Evolutionary conservation across 2,113 vertebrate species (phyloP).

Genomic region (Pelodiscus sinensis): DNA sequence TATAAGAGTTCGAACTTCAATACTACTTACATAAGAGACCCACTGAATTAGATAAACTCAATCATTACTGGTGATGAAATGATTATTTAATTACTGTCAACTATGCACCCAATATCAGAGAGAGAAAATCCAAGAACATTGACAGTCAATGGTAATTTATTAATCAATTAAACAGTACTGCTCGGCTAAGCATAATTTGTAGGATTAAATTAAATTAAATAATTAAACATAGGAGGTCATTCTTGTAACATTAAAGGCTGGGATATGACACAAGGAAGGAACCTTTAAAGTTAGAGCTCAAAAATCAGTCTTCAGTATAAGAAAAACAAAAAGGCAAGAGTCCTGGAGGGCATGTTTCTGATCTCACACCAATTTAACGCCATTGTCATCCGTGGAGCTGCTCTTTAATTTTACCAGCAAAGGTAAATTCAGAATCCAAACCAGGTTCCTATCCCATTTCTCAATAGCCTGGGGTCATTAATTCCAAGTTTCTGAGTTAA

Average conservation of each 20-base stretch:
- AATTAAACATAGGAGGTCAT: conserved; percentile 48
- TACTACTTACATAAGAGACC: conserved; percentile 68
- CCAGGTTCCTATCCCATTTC: fast-evolving
- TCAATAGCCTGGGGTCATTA: background rate
- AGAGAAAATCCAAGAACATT: conserved; percentile 67
- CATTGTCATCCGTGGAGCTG: fast-evolving
- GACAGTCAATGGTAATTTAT: conserved; percentile 75
- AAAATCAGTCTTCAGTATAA: background rate
- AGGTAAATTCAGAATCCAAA: background rate
- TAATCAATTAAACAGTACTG: conserved; percentile 77
- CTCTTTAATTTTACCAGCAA: background rate
- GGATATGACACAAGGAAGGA: background rate
- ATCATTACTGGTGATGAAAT: conserved; percentile 77
- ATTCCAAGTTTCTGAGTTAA: background rate
- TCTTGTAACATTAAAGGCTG: conserved; percentile 50
- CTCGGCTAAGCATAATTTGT: conserved; percentile 75
- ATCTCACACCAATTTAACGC: background rate
- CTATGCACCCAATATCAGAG: conserved; percentile 70
- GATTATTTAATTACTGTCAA: conserved; percentile 83
- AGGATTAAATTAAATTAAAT: conserved; percentile 76
- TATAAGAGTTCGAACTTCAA: conserved; percentile 70
- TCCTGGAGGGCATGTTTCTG: background rate
- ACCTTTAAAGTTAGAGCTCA: background rate
- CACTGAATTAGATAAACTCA: conserved; percentile 72
- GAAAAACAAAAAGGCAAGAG: background rate